Conservation (phyloP, 2,888 invertebrate species). For the Alloscopus bannaensis region DNA sequence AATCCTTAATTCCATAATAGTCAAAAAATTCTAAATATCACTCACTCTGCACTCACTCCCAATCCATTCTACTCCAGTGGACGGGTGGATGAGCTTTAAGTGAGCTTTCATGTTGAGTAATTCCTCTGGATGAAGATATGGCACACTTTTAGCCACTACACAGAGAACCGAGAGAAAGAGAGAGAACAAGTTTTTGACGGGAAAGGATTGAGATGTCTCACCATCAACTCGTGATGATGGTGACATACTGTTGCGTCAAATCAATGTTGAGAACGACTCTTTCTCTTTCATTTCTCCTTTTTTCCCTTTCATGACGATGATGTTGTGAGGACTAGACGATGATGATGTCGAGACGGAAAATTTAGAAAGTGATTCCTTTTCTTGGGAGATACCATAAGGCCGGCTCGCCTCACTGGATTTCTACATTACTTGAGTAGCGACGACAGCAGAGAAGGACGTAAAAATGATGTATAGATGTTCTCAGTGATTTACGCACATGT, state of each 20-base stretch:
- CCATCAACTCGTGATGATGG: slow-evolving; percentile 3
- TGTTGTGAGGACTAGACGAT: neutral
- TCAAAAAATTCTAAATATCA: too few species aligned
- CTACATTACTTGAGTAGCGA: too few species aligned
- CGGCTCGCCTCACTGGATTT: too few species aligned
- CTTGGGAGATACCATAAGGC: too few species aligned
- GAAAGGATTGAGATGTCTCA: neutral
- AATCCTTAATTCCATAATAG: too few species aligned
- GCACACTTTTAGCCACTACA: slow-evolving; percentile 16
- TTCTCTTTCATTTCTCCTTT: too few species aligned
- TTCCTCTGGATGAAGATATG: slow-evolving; percentile 50
- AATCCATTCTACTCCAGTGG: too few species aligned
- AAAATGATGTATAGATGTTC: too few species aligned
- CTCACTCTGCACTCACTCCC: neutral
- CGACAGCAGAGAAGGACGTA: too few species aligned
- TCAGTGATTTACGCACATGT: neutral
- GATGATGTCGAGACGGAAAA: neutral
- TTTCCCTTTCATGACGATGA: too few species aligned
- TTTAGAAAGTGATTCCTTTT: neutral
- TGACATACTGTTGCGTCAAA: slow-evolving; percentile 25
- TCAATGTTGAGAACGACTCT: neutral
- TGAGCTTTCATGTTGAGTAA: slow-evolving; percentile 30
- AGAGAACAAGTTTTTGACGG: neutral
- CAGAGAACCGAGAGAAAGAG: neutral
- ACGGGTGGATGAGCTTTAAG: too few species aligned